Evolutionary conservation across 2,888 invertebrate genomes (phyloP), one percentile per base, ranked within the genome.

Genomic region (Cerceris ruficornis): DNA sequence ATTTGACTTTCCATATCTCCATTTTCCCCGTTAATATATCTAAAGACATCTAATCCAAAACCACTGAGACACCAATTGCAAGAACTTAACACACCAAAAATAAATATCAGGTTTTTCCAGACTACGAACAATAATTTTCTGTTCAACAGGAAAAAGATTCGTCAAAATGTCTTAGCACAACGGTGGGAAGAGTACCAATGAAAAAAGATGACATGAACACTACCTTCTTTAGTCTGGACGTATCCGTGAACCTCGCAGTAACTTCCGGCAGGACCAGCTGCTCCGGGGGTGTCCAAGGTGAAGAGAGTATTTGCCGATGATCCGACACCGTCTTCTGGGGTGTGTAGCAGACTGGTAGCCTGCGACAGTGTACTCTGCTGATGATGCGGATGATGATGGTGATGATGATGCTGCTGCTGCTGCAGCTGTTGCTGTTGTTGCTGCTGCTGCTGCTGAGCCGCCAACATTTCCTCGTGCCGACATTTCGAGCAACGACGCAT

Each of bases 401-500:
- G 80, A 59, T 88, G 90, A 41, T 86, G 88, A 88, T 87, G 92
- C 82, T 88, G 90, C 14, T 85, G 86, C n/a, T 85, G 88, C 15
- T 88, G 91, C 72, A 89, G 90, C 72, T 84, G 91, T 9, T 87
- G 88, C 28, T 86, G 88, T 89, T 86, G 92, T 39, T 87, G 86
- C 14, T 87, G 82, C 57, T 91, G 89, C 14, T 88, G 91, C 75
- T 90, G 91, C 77, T 85, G 91, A 72, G 82, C 90, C 77, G 88
- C 91, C 79, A 87, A 90, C 90, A 89, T 90, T 87, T 90, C 93
- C 90, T 94, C 94, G 86, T 94, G 94, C 86, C 94, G 94, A 93
- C 95, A 95, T 90, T 95, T 95, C 72, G 95, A 94, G 93, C 96
- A 96, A 84, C 95, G 95, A 92, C 96, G 96, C 93, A 96, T 95